phyloP scores from a whole-genome alignment of 2,888 invertebrate species.

The Dicyrtomina minuta region DNA sequence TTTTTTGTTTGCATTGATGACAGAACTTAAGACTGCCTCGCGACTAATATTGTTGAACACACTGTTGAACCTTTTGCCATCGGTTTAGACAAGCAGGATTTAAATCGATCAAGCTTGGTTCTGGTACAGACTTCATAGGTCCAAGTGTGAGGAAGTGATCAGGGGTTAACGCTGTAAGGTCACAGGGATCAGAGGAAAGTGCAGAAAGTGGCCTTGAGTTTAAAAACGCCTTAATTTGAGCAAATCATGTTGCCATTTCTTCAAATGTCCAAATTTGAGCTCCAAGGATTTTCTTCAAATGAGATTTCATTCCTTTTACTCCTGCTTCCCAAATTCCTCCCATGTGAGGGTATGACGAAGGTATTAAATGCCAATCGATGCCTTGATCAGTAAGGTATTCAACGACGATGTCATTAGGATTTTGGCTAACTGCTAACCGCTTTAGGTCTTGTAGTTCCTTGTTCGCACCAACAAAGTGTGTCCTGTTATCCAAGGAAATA shows the following conservation, averaged over 20 bases:
- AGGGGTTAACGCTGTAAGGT: too few relatives aligned
- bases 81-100: too few relatives aligned
- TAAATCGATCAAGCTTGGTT: too few relatives aligned
- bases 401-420: background rate
- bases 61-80: too few relatives aligned
- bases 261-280: background rate
- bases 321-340: constrained; percentile 11
- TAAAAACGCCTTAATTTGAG: background rate
- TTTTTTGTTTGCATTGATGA: too few relatives aligned
- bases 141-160: too few relatives aligned
- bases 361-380: too few relatives aligned
- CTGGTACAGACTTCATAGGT: too few relatives aligned
- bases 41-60: too few relatives aligned
- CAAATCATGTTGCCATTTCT: background rate
- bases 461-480: background rate
- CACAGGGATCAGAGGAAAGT: background rate
- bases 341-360: background rate
- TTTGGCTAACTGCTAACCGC: background rate
- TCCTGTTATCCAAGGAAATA: background rate
- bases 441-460: background rate
- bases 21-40: too few relatives aligned
- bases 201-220: background rate
- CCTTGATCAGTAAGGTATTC: background rate
- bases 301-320: background rate
- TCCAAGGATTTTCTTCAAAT: background rate